Evolutionary conservation across 2,113 vertebrate genomes (phyloP).

Genomic region (human): GRCh38 chr9:22211001-22211500

Average conservation of each 20-base stretch:
- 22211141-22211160: neutral
- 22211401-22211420: neutral
- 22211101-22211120: neutral
- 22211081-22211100: neutral
- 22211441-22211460: neutral
- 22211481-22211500: conserved; percentile 47
- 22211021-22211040: neutral
- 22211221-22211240: neutral
- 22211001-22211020: neutral
- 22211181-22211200: neutral
- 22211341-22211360: neutral
- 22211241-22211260: neutral
- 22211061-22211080: neutral
- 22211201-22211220: neutral
- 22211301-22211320: neutral
- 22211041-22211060: neutral
- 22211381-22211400: neutral
- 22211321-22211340: neutral
- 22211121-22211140: neutral
- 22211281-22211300: neutral
- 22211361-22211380: neutral
- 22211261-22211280: neutral
- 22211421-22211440: neutral
- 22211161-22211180: neutral
- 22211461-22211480: neutral